Base-by-base conservation (phyloP, 2,113 vertebrate genomes). In the Prunella himalayana region DNA sequence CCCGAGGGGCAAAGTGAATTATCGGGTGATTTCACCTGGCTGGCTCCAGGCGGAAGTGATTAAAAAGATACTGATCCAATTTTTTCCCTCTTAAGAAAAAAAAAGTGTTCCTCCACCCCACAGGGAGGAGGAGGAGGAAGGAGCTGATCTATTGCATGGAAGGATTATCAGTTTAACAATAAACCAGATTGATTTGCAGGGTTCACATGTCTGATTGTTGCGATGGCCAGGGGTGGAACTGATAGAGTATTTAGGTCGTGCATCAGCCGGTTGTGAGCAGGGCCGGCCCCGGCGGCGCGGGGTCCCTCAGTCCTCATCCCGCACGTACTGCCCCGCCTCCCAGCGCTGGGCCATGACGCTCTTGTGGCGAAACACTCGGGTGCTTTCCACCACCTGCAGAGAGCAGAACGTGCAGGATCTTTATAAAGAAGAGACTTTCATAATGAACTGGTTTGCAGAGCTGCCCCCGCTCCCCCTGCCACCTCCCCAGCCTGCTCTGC, bases 321-420 rank as follows among this genome's bases (percentile, higher is more conserved):
- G 86, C 59, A 97, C 80, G 2, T 98, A 99, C 42, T 97, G 49
- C 13, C 98, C 98, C 0, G 98, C 98, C 91, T 99, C 99, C 99
- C 99, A 99, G 42, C 93, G 98, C 76, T 98, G 96, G 24, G 98
- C 98, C 72, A 98, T 96, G 42, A 53, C 56, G 37, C 97, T 99
- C 79, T 99, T 98, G 94, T 98, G 99, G 5, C 98, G 97, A 42
- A 25, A 93, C 21, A 99, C 98, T 18, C 98, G 97, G 49, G 98
- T 99, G 30, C 98, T 98, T 23, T 98, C 98, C 86, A 99, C 97
- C 2, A 99, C 98, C 99, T 99, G 80, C n/a, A 19, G 60, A 16
- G 45, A 39, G 15, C 33, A 69, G 24, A 18, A 31, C 8, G 2
- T 6, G 4, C 35, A 8, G 45, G 0, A 10, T 16, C 22, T 41